Evolutionary conservation across 2,888 invertebrate species (phyloP).

Genomic region (Drosophila lacicola): DNA sequence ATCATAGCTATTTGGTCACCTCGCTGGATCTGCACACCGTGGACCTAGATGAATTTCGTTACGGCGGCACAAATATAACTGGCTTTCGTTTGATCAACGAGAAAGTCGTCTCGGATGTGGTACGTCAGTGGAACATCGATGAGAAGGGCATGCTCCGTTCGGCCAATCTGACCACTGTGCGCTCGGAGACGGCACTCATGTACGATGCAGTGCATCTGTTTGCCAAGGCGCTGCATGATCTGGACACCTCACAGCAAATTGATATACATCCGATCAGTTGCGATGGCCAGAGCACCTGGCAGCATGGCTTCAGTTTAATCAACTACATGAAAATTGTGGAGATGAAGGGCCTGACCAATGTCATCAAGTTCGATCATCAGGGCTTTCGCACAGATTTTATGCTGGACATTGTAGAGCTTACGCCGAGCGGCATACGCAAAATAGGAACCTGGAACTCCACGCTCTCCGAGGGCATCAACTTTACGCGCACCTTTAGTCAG

Average conservation of each 20-base stretch:
- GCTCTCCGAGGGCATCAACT: constrained; percentile 91
- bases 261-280: constrained; percentile 95
- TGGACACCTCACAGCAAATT: constrained; percentile 95
- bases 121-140: constrained; percentile 92
- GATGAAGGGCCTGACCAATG: constrained; percentile 96
- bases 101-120: constrained; percentile 91
- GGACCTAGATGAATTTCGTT: constrained; percentile 96
- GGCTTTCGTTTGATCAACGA: constrained; percentile 96
- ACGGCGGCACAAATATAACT: constrained; percentile 97
- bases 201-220: constrained; percentile 98
- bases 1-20: constrained; percentile 96
- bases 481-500: constrained; percentile 93
- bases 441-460: constrained; percentile 96
- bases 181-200: constrained; percentile 96
- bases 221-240: constrained; percentile 95
- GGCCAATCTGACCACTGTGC: constrained; percentile 83
- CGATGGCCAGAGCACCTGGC: constrained; percentile 95
- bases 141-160: constrained; percentile 88
- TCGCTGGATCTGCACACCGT: constrained; percentile 96
- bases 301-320: constrained; percentile 96
- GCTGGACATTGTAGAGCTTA: constrained; percentile 95
- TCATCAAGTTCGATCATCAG: constrained; percentile 96
- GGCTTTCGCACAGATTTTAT: constrained; percentile 96
- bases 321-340: constrained; percentile 99
- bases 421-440: constrained; percentile 92